phyloP scores from a whole-genome alignment of 2,113 vertebrate genomes.

The Willisornis vidua region DNA sequence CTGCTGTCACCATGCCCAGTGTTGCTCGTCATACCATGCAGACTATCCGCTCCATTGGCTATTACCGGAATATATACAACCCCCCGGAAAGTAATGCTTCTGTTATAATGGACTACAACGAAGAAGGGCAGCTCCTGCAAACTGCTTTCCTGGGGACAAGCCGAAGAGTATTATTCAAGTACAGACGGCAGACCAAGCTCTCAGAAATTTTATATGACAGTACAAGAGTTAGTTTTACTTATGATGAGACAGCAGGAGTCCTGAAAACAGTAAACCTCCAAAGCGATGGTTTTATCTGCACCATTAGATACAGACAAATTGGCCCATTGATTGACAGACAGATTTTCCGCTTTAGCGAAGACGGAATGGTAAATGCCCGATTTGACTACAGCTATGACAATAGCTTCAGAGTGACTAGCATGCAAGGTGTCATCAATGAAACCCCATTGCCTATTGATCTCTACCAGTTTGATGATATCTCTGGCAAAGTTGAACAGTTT shows the following conservation, averaged over 20 bases:
- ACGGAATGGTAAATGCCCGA: conserved; percentile 96
- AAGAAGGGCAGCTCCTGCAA: conserved; percentile 92
- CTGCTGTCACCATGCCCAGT: conserved; percentile 96
- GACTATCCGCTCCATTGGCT: conserved; percentile 95
- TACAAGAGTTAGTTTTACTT: conserved; percentile 96
- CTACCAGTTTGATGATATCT: conserved; percentile 98
- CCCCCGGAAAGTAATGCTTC: conserved; percentile 98
- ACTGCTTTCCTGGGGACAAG: conserved; percentile 92
- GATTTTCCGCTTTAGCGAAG: conserved; percentile 98
- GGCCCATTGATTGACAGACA: conserved; percentile 95
- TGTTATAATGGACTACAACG: conserved; percentile 94
- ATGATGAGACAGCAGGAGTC: conserved; percentile 93
- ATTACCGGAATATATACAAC: conserved; percentile 96
- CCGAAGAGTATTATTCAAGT: conserved; percentile 91
- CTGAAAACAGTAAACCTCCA: conserved; percentile 98
- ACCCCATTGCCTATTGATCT: conserved; percentile 95
- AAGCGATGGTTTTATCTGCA: conserved; percentile 97
- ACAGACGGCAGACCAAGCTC: conserved; percentile 91
- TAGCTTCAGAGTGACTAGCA: conserved; percentile 94
- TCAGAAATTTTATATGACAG: conserved; percentile 95
- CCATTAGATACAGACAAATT: conserved; percentile 95
- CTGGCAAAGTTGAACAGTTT: conserved; percentile 98
- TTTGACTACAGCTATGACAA: conserved; percentile 99
- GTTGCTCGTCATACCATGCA: conserved; percentile 97
- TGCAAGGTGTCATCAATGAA: conserved; percentile 98